Base-by-base conservation (phyloP, 2,113 vertebrate species). In the Spizaetus ornatus region DNA sequence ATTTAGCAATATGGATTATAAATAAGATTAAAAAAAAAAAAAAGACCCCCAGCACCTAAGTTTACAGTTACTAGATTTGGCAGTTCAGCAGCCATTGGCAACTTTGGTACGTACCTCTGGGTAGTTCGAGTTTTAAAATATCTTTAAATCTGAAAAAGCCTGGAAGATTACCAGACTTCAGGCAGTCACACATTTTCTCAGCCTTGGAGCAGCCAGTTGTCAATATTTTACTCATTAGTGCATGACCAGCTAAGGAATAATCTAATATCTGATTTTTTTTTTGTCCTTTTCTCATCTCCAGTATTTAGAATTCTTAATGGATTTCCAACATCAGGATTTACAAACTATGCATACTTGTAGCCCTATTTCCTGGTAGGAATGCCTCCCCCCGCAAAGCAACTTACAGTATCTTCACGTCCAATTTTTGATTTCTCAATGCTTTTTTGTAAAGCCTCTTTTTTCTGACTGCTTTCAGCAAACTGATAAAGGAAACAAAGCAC, bases 381-480 rank as follows among this genome's bases (percentile, higher is more conserved):
- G 31, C 38, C 29, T 83, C 8, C 45, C 45, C 55, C 11, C 4
- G 70, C 47, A 73, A n/a, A 94, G 50, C 72, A 89, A 97, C 98
- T 98, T 98, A 99, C 99, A 17, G 99, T 99, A 86, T 99, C 98
- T 91, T 99, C 96, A 45, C 99, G 99, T 96, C 99, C 99, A 74
- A 98, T 93, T 98, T 98, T 99, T 11, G 98, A 98, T 94, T 99
- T 99, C 78, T 99, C 98, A 12, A 99, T 97, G 27, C 74, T 98
- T 90, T 98, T 98, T 78, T 99, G 97, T 34, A 99, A 95, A 47
- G 93, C 80, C 11, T 66, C 93, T 86, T 99, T 98, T 43, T 98
- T 98, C 93, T 98, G 98, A 93, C 94, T 99, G 80, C 98, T 98
- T 65, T 99, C 99, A 40, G 98, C 98, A 71, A 98, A 94, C 99